Base-by-base conservation (phyloP, 2,113 vertebrate genomes). In the Raja brachyura region DNA sequence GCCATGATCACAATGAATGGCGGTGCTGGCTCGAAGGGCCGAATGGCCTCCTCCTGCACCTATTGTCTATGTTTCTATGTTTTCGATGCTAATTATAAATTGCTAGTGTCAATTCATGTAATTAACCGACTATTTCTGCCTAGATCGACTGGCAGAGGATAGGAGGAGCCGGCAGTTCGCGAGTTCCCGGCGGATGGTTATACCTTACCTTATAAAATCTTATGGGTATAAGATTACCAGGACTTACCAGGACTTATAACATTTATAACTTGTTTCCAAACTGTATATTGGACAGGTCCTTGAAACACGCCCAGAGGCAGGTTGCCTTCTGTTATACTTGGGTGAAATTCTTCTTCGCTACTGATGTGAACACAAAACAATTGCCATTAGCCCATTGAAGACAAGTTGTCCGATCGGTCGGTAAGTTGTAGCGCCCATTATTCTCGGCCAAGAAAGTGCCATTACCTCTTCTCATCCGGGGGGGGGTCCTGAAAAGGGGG, bases 161-260 rank as follows among this genome's bases (percentile, higher is more conserved):
- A 48, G 3, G 0, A 3, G 3, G 3, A 48, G 39, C 39, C 3
- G 3, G 3, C 39, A 48, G 0, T 1, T 3, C 39, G 3, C 3
- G 0, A 48, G 39, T 3, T 48, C 3, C 3, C 39, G 0, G 39
- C 39, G 39, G 39, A 3, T 3, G 39, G 39, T 48, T 48, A 3
- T 48, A 48, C 39, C 39, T 48, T 3, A 48, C 39, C n/a, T n/a
- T 48, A 3, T 0, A 48, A 48, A 20, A 83, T 83, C 11, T 54
- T 10, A 54, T 83, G 48, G 20, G 79, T 56, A 25, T 20, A 56
- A 56, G 54, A 83, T 25, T 20, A 56, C 18, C 54, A n/a, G n/a
- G 48, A 39, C 79, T 88, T 88, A 88, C 85, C 85, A 31, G 85
- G 85, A 5, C 3, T 88, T n/a, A 88, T 88, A 11, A 88, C 28